Evolutionary conservation across 2,888 invertebrate species (phyloP).

Genomic region (Stenotaenia linearis): DNA sequence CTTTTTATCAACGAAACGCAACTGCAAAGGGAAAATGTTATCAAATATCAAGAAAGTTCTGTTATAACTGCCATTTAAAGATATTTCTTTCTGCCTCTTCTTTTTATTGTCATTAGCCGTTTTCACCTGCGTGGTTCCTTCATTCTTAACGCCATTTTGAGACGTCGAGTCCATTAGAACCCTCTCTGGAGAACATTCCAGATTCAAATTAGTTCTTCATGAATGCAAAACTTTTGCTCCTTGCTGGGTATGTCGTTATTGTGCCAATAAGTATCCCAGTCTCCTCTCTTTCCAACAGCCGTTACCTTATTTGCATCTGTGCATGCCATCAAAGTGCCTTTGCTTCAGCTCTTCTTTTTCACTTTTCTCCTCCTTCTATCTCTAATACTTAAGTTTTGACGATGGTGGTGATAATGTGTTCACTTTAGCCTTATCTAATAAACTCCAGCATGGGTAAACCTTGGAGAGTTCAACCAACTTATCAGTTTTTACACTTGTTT

Average conservation of each 20-base stretch:
- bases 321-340: constrained; percentile 24
- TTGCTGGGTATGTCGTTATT: constrained; percentile 26
- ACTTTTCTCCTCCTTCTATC: constrained; percentile 7
- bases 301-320: constrained; percentile 26
- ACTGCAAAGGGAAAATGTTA: too few species aligned
- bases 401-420: constrained; percentile 24
- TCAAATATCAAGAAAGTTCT: neutral
- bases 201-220: constrained; percentile 26
- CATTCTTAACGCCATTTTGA: constrained; percentile 16
- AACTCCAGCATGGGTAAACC: neutral
- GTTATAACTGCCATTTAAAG: neutral
- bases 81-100: neutral
- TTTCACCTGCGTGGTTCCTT: constrained; percentile 20
- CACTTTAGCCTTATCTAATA: constrained; percentile 23
- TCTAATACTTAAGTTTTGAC: constrained; percentile 20
- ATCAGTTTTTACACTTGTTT: neutral
- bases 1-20: too few species aligned
- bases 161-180: constrained; percentile 8
- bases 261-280: constrained; percentile 17
- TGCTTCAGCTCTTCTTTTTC: constrained; percentile 26
- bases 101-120: constrained; percentile 22
- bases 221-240: constrained; percentile 24
- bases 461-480: neutral
- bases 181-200: constrained; percentile 23
- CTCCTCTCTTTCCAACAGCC: constrained; percentile 20